phyloP scores from a whole-genome alignment of 2,888 invertebrate genomes.

The Oscheius sp. region DNA sequence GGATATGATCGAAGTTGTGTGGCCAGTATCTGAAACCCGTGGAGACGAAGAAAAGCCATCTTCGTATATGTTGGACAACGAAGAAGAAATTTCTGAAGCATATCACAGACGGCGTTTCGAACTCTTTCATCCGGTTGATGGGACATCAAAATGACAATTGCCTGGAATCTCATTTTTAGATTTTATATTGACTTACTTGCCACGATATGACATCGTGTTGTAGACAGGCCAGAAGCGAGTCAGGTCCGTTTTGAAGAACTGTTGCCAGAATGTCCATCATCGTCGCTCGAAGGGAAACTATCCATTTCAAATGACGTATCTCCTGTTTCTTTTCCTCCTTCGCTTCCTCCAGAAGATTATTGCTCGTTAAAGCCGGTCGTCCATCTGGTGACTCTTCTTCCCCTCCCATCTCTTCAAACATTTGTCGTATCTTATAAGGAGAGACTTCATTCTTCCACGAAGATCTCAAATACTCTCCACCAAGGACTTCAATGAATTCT shows the following conservation, averaged over 20 bases:
- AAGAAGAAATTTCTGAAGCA: slow-evolving; percentile 58
- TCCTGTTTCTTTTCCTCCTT: background rate
- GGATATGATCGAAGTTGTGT: slow-evolving; percentile 57
- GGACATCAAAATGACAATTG: slow-evolving; percentile 55
- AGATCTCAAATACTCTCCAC: slow-evolving; percentile 18
- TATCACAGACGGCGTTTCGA: slow-evolving; percentile 43
- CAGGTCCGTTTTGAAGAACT: slow-evolving; percentile 38
- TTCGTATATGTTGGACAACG: slow-evolving; percentile 50
- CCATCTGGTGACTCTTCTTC: background rate
- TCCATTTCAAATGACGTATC: slow-evolving; percentile 3
- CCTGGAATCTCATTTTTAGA: slow-evolving; percentile 33
- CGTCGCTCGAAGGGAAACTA: slow-evolving; percentile 12
- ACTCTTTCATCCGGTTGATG: slow-evolving; percentile 47
- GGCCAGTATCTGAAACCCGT: slow-evolving; percentile 64
- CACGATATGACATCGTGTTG: slow-evolving; percentile 39
- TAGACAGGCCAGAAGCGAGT: slow-evolving; percentile 35
- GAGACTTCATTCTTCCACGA: slow-evolving; percentile 23
- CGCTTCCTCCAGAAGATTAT: background rate
- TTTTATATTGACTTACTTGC: slow-evolving; percentile 30
- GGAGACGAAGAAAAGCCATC: slow-evolving; percentile 48
- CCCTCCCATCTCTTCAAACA: background rate
- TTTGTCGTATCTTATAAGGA: slow-evolving; percentile 20
- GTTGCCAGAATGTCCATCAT: slow-evolving; percentile 31
- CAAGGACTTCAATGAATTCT: slow-evolving; percentile 25
- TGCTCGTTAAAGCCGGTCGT: background rate